Conservation (phyloP, 64 coral and sea anemone species). For the Hydrozoanthus tunicans region DNA sequence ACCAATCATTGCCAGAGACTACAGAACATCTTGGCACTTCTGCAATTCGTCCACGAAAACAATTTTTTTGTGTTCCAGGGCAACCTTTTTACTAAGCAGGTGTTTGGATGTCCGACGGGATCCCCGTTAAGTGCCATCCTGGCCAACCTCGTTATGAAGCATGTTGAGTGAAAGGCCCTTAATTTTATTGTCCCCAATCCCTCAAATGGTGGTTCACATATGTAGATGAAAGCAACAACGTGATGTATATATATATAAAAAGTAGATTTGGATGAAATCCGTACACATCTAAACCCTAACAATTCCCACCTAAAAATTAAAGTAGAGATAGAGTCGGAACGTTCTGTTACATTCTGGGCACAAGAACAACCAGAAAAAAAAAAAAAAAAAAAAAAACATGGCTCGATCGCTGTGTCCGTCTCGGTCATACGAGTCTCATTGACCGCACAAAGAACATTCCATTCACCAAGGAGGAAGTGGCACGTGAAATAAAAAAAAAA, state of each 20-base stretch:
- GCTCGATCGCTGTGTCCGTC: not conserved
- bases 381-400: not conserved
- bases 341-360: not conserved
- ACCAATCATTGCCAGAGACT: not conserved
- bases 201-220: not conserved
- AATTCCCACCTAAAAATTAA: not conserved
- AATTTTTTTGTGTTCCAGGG: not conserved
- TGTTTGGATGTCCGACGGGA: constrained; percentile 35
- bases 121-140: constrained; percentile 49
- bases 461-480: not conserved
- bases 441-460: no score
- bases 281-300: not conserved
- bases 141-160: constrained; percentile 20
- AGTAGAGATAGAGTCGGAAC: not conserved
- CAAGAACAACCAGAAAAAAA: not conserved
- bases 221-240: no score
- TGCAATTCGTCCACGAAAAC: not conserved
- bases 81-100: not conserved
- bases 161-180: not conserved
- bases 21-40: constrained; percentile 2
- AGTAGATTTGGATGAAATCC: not conserved
- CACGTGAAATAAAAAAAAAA: not conserved
- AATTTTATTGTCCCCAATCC: not conserved
- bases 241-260: not conserved
- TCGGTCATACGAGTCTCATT: not conserved